These are phyloP conservation scores for Pyrrhosoma nymphula DNA, from an alignment of 2,888 invertebrate species.

Conservation along the genomic window DNA sequence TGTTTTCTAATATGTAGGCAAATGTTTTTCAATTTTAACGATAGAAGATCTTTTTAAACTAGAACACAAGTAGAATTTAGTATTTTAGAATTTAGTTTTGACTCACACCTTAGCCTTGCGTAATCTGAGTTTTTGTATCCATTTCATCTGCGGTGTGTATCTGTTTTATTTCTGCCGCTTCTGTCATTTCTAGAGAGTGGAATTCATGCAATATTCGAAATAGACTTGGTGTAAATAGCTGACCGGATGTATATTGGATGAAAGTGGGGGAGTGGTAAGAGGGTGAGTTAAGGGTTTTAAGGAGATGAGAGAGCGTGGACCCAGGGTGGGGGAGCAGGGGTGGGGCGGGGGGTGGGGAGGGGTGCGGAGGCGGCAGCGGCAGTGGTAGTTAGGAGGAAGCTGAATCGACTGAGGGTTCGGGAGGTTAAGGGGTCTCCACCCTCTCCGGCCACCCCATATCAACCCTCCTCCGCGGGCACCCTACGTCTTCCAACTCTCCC, in stretches of 20 bases:
- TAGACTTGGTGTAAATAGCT: no score
- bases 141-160: no score
- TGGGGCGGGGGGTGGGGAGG: neutral
- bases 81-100: no score
- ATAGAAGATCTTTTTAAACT: no score
- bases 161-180: no score
- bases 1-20: no score
- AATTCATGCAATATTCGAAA: no score
- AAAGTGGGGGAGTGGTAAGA: neutral
- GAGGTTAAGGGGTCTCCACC: neutral
- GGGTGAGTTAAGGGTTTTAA: neutral
- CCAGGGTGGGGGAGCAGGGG: neutral
- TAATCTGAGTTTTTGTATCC: no score
- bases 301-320: neutral
- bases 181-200: no score
- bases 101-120: no score
- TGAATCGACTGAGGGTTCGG: conserved; percentile 54
- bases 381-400: conserved; percentile 59
- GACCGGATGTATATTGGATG: neutral
- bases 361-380: neutral
- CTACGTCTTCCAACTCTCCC: neutral
- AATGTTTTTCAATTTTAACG: no score
- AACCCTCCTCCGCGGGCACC: neutral
- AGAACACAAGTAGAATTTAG: no score
- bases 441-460: neutral